phyloP scores from a whole-genome alignment of 2,888 invertebrate genomes.

The Agonopterix arenella region DNA sequence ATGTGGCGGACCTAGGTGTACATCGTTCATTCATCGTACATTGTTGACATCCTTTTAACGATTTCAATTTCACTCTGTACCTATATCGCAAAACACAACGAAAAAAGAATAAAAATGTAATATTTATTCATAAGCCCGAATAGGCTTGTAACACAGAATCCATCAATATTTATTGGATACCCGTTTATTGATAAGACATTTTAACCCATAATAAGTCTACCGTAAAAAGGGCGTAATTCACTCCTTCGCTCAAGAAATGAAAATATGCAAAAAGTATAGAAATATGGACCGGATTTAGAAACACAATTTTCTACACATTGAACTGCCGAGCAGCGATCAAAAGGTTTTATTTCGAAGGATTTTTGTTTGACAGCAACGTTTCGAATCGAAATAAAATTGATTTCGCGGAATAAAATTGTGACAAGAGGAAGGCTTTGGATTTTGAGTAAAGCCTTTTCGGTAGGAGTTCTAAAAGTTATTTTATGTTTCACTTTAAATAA shows the following conservation, averaged over 20 bases:
- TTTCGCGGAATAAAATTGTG: constrained; percentile 22
- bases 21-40: no score
- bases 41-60: no score
- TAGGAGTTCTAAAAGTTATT: background rate
- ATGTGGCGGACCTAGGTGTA: no score
- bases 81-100: no score
- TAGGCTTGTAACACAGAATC: background rate
- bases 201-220: constrained; percentile 11
- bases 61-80: no score
- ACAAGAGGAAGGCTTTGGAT: constrained; percentile 8
- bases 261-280: constrained; percentile 20
- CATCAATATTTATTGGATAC: constrained; percentile 11
- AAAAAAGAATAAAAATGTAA: no score
- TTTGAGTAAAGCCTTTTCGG: background rate
- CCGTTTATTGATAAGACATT: constrained; percentile 4
- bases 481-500: background rate
- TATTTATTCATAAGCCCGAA: background rate
- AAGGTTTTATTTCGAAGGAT: constrained; percentile 37
- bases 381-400: constrained; percentile 32
- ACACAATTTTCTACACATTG: constrained; percentile 57
- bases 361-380: constrained; percentile 49
- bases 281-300: constrained; percentile 35
- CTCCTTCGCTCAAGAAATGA: constrained; percentile 1
- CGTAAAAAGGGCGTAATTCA: constrained; percentile 12
- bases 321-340: constrained; percentile 35